phyloP scores from a whole-genome alignment of 2,113 vertebrate genomes.

The Chamaetylas fuelleborni region DNA sequence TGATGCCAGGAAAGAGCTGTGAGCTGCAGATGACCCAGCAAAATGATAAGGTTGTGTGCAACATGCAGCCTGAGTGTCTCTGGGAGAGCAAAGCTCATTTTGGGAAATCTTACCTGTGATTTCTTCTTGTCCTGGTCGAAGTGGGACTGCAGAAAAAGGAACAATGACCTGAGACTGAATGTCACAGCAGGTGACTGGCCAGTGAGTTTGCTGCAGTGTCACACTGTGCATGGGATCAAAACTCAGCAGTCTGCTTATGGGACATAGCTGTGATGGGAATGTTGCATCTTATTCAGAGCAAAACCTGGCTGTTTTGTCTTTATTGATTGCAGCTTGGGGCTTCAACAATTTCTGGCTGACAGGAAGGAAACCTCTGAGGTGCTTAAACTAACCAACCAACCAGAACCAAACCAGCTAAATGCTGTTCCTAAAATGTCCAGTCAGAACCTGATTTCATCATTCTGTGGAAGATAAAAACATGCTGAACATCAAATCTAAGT shows the following conservation, averaged over 20 bases:
- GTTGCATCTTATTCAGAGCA: background rate
- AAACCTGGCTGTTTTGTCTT: background rate
- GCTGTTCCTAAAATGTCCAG: background rate
- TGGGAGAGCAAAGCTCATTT: background rate
- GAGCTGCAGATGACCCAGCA: background rate
- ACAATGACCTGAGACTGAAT: background rate
- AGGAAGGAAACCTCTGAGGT: background rate
- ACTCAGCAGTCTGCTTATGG: background rate
- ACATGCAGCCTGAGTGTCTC: background rate
- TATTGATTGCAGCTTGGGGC: background rate
- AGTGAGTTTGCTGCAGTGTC: background rate
- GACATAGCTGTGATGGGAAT: background rate
- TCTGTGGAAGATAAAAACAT: rapidly evolving
- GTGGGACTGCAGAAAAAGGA: background rate
- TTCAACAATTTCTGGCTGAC: background rate
- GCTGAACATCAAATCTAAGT: background rate
- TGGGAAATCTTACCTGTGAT: background rate
- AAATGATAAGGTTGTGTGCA: background rate
- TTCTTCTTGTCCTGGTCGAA: background rate
- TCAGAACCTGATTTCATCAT: background rate
- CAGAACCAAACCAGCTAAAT: background rate
- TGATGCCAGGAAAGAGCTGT: background rate
- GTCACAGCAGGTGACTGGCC: background rate
- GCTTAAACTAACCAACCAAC: background rate
- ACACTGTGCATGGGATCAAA: background rate